phyloP scores from a whole-genome alignment of 1,140 invertebrate genomes.

The Dendroctonus valens region DNA sequence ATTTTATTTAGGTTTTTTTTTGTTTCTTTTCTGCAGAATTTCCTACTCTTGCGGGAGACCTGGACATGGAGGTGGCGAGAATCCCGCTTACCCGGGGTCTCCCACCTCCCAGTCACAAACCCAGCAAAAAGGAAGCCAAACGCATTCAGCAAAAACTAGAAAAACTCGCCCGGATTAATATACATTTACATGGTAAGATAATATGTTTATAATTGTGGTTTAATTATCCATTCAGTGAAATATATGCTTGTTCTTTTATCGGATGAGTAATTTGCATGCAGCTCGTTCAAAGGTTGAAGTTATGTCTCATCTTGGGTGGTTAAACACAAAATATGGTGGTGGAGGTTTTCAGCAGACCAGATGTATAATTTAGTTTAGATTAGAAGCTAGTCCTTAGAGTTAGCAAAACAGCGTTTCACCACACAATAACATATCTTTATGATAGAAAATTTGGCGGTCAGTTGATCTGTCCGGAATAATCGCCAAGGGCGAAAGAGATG shows the following conservation, averaged over 20 bases:
- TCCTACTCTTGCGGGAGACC: conserved; percentile 41
- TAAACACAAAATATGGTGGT: no score
- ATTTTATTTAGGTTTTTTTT: conserved; percentile 48
- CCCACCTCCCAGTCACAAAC: conserved; percentile 44
- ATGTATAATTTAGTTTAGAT: no score
- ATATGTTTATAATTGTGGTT: neutral
- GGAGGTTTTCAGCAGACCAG: no score
- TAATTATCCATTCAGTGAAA: conserved; percentile 1
- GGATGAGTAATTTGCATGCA: no score
- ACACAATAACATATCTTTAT: no score
- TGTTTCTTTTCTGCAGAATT: conserved; percentile 44
- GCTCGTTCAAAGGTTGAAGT: no score
- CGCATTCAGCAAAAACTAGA: conserved; percentile 66
- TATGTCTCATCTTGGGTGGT: no score
- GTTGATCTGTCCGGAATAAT: no score
- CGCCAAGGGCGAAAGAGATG: no score
- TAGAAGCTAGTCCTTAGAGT: no score
- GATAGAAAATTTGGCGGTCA: no score
- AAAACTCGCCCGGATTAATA: conserved; percentile 78
- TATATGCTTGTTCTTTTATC: neutral
- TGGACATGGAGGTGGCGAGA: conserved; percentile 52
- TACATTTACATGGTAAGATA: conserved; percentile 81
- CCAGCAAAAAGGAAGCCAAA: conserved; percentile 59
- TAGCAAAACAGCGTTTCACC: no score
- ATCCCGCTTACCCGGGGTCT: conserved; percentile 41